A percentile compares a stretch with the other conserved stretches of the same genome.
These are phyloP conservation scores for Drosophila parabipectinata DNA, from an alignment of 1,140 invertebrate genomes.

Conservation along the genomic window DNA sequence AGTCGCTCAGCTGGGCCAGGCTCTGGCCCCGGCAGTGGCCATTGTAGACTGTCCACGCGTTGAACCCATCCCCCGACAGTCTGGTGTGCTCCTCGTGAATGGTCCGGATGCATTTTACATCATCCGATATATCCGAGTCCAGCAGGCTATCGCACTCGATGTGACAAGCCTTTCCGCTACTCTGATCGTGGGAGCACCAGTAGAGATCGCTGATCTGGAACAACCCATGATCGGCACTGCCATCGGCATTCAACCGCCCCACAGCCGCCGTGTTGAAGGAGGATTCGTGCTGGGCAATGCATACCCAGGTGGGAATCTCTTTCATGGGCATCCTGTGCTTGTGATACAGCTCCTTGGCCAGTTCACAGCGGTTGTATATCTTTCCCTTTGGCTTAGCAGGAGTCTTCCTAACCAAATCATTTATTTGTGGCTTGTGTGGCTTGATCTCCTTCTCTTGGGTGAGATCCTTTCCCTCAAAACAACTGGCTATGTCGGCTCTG, in stretches of 20 bases:
- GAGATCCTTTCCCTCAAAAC: constrained; percentile 54
- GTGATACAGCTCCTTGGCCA: constrained; percentile 87
- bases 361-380: constrained; percentile 88
- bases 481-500: constrained; percentile 59
- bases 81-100: constrained; percentile 87
- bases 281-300: constrained; percentile 90
- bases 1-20: constrained; percentile 44
- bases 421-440: constrained; percentile 2
- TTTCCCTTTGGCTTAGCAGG: constrained; percentile 81
- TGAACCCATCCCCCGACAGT: constrained; percentile 88
- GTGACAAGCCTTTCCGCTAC: constrained; percentile 86
- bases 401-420: constrained; percentile 20
- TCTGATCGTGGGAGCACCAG: constrained; percentile 88
- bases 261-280: constrained; percentile 88
- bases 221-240: constrained; percentile 88
- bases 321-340: constrained; percentile 84
- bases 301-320: constrained; percentile 87
- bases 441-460: not conserved
- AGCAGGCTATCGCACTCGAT: constrained; percentile 86
- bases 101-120: constrained; percentile 87
- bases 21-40: constrained; percentile 54
- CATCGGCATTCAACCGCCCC: constrained; percentile 78
- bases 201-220: constrained; percentile 85
- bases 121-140: constrained; percentile 89
- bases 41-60: constrained; percentile 86